Evolutionary conservation across 2,888 invertebrate species (phyloP).

Genomic region (Lordiphosa andalusiaca): DNA sequence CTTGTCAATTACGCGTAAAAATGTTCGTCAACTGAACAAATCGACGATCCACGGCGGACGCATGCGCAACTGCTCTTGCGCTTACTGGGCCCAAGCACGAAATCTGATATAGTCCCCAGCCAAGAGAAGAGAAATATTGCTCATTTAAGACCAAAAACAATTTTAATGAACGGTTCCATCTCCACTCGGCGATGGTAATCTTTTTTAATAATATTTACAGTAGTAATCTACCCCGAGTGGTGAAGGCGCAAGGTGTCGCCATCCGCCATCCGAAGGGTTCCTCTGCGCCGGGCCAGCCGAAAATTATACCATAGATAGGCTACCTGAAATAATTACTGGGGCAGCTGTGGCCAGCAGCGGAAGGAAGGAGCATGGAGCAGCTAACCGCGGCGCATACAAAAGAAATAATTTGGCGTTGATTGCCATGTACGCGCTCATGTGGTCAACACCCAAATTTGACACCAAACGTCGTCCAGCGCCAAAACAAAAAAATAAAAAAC

Average conservation of each 20-base stretch:
- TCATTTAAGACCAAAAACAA: slow-evolving; percentile 28
- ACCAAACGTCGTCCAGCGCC: slow-evolving; percentile 47
- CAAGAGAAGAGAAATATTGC: slow-evolving; percentile 10
- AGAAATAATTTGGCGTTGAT: slow-evolving; percentile 73
- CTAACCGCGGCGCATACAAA: slow-evolving; percentile 30
- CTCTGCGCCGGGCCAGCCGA: slow-evolving; percentile 3
- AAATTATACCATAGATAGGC: slow-evolving; percentile 54
- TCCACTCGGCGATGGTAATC: slow-evolving; percentile 61
- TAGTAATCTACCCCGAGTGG: slow-evolving; percentile 61
- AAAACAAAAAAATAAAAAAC: no score
- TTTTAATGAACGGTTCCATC: slow-evolving; percentile 66
- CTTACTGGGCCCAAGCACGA: slow-evolving; percentile 37
- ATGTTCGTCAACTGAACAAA: slow-evolving; percentile 26
- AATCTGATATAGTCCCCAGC: slow-evolving; percentile 52
- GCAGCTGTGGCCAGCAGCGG: slow-evolving; percentile 51
- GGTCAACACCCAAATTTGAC: slow-evolving; percentile 75
- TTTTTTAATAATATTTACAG: slow-evolving; percentile 75
- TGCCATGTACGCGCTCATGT: slow-evolving; percentile 72
- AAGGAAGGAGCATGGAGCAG: slow-evolving; percentile 16
- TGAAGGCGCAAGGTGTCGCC: slow-evolving; percentile 67
- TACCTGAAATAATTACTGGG: slow-evolving; percentile 73
- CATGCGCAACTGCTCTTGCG: slow-evolving; percentile 55
- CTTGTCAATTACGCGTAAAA: slow-evolving; percentile 64
- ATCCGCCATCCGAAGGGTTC: slow-evolving; percentile 22
- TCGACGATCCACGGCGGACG: slow-evolving; percentile 29